These are phyloP conservation scores for Acrobasis repandana DNA, from an alignment of 2,888 invertebrate species.

Conservation along the genomic window DNA sequence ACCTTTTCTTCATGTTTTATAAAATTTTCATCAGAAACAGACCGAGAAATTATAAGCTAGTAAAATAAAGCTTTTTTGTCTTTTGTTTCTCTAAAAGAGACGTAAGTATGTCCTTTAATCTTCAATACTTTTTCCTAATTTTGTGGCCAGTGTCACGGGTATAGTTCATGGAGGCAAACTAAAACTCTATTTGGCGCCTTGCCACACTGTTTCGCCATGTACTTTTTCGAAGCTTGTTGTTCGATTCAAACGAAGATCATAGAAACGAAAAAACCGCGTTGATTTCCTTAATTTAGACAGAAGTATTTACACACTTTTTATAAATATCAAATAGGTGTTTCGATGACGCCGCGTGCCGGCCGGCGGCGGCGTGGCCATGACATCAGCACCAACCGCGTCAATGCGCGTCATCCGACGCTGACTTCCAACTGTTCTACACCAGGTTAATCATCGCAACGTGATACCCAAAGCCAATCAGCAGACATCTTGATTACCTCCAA, in stretches of 20 bases:
- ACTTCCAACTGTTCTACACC: constrained; percentile 56
- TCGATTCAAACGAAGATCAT: background rate
- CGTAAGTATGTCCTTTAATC: too few species aligned
- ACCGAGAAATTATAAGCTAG: too few species aligned
- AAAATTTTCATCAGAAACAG: too few species aligned
- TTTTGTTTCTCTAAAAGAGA: too few species aligned
- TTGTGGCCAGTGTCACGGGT: too few species aligned
- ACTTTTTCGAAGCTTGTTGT: background rate
- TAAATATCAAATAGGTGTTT: constrained; percentile 30
- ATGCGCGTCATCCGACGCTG: constrained; percentile 63
- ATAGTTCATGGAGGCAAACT: background rate
- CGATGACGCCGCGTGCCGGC: constrained; percentile 52
- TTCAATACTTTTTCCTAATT: too few species aligned
- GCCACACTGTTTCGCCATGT: background rate
- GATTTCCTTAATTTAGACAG: constrained; percentile 13
- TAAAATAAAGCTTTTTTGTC: too few species aligned
- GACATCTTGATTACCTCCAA: constrained; percentile 54
- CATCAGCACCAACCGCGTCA: constrained; percentile 71
- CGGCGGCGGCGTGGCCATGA: constrained; percentile 64
- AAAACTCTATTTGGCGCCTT: background rate
- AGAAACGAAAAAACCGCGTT: background rate
- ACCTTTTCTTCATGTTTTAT: too few species aligned
- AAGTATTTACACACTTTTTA: constrained; percentile 24
- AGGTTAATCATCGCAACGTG: constrained; percentile 63
- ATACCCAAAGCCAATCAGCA: constrained; percentile 54